A percentile compares a stretch with the other conserved stretches of the same genome.
Conservation (phyloP, 2,797 vertebrate species). For the Eidolon dupreanum region DNA sequence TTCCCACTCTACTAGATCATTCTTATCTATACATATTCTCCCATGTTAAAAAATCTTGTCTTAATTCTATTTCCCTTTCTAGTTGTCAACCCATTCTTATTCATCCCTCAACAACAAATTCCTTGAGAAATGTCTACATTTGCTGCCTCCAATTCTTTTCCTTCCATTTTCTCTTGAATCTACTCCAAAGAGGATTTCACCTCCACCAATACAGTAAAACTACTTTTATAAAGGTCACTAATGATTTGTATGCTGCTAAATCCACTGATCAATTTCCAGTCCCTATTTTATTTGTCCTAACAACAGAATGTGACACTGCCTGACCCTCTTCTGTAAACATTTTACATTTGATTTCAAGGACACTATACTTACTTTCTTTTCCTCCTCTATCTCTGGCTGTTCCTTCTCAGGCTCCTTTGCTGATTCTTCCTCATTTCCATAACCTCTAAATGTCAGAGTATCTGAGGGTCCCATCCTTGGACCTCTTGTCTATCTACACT, state of each 20-base stretch:
- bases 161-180: conserved; percentile 30
- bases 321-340: background rate
- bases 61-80: conserved; percentile 6
- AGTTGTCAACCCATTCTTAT: background rate
- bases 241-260: background rate
- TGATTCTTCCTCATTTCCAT: background rate
- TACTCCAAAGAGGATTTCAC: background rate
- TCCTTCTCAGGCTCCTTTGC: background rate
- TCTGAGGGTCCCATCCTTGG: background rate
- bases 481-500: background rate
- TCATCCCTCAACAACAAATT: conserved; percentile 4
- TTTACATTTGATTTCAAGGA: background rate
- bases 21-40: background rate
- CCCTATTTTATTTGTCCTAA: background rate
- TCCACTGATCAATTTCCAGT: background rate
- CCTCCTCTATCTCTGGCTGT: background rate
- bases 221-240: background rate
- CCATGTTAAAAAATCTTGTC: background rate
- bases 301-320: background rate
- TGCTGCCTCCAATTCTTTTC: background rate
- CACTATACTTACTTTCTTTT: background rate
- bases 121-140: background rate
- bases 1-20: background rate
- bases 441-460: background rate
- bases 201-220: background rate